phyloP scores from a whole-genome alignment of 1,140 invertebrate genomes.

The Mylabris phalerata region DNA sequence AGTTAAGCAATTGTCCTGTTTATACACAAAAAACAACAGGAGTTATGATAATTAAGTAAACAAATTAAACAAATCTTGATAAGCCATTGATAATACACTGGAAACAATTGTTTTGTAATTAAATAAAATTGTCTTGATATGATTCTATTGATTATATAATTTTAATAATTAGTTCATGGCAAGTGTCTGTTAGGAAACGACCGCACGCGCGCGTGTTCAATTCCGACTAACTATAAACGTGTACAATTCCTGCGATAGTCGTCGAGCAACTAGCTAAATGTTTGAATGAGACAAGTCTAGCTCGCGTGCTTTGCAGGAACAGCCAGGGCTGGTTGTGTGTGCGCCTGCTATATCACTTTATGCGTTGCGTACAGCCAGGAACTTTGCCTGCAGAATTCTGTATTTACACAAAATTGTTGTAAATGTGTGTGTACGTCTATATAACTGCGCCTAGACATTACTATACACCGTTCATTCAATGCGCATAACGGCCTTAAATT shows the following conservation, averaged over 20 bases:
- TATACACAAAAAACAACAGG: slow-evolving; percentile 1
- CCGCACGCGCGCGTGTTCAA: too few relatives aligned
- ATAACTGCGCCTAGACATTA: slow-evolving; percentile 7
- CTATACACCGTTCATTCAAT: background rate
- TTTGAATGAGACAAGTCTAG: slow-evolving; percentile 5
- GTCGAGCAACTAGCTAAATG: slow-evolving; percentile 5
- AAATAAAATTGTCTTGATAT: too few relatives aligned
- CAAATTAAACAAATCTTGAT: too few relatives aligned
- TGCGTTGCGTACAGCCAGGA: slow-evolving; percentile 10
- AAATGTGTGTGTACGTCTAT: background rate
- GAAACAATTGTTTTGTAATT: too few relatives aligned
- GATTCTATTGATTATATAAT: too few relatives aligned
- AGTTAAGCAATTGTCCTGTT: slow-evolving; percentile 9
- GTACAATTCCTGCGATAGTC: slow-evolving; percentile 8
- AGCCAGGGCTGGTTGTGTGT: slow-evolving; percentile 3
- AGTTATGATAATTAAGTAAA: background rate
- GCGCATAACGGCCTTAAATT: slow-evolving; percentile 16
- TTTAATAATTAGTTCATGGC: slow-evolving; percentile 1
- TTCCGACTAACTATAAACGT: slow-evolving; percentile 5
- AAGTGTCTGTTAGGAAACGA: slow-evolving; percentile 4
- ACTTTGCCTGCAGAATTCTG: slow-evolving; percentile 18
- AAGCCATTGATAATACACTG: too few relatives aligned
- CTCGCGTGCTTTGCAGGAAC: slow-evolving; percentile 14
- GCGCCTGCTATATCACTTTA: slow-evolving; percentile 6
- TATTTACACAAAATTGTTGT: slow-evolving; percentile 3